A percentile compares a stretch with the other conserved stretches of the same genome.
Evolutionary conservation across 2,888 invertebrate species (phyloP).

Genomic region (Drosophila kambysellisi): DNA sequence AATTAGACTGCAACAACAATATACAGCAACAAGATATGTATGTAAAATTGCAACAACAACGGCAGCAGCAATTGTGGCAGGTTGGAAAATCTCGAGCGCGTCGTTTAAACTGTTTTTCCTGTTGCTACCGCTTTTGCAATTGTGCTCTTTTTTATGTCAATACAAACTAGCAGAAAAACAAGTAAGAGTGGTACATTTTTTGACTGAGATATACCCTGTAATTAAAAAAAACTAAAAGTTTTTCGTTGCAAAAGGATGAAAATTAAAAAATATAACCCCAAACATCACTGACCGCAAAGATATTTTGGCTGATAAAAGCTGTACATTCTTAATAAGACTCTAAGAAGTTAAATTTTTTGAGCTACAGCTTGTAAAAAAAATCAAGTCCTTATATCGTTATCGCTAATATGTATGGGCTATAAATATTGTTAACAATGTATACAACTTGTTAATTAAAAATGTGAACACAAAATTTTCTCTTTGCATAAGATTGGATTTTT

Average conservation of each 20-base stretch:
- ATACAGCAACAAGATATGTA: slow-evolving; percentile 7
- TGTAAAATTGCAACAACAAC: slow-evolving; percentile 26
- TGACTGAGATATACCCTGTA: neutral
- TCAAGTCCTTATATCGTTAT: neutral
- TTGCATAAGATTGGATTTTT: slow-evolving; percentile 1
- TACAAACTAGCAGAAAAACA: slow-evolving; percentile 1
- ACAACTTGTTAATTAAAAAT: slow-evolving; percentile 35
- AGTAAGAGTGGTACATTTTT: neutral
- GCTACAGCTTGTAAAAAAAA: neutral
- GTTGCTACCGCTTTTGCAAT: slow-evolving; percentile 15
- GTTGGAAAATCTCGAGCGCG: slow-evolving; percentile 28
- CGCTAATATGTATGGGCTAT: neutral
- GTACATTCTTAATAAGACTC: neutral
- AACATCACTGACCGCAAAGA: too few relatives aligned
- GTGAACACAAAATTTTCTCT: slow-evolving; percentile 26
- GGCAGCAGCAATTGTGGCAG: slow-evolving; percentile 17
- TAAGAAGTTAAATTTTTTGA: neutral
- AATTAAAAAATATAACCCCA: too few relatives aligned
- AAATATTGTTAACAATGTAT: slow-evolving; percentile 27
- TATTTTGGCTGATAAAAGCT: too few relatives aligned
- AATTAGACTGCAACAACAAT: slow-evolving; percentile 51
- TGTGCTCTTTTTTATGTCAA: slow-evolving; percentile 26
- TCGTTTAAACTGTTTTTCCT: slow-evolving; percentile 36
- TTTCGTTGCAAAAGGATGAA: too few relatives aligned
- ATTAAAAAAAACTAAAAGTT: too few relatives aligned